phyloP scores from a whole-genome alignment of 2,888 invertebrate species.

The Plagiodera versicolora region DNA sequence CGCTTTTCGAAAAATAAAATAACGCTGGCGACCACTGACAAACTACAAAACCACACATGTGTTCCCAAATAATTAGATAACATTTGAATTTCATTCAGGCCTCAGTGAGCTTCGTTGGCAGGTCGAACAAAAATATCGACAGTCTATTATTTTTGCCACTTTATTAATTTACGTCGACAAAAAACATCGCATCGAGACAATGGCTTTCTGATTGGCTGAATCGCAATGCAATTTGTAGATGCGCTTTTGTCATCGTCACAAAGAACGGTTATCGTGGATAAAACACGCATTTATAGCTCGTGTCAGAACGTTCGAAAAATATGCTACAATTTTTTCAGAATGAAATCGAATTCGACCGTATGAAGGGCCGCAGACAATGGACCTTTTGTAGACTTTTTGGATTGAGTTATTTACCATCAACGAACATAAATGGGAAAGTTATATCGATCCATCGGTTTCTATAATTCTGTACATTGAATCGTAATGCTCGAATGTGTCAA shows the following conservation, averaged over 20 bases:
- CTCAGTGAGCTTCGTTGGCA: slow-evolving; percentile 38
- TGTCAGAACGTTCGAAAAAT: slow-evolving; percentile 14
- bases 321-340: slow-evolving; percentile 10
- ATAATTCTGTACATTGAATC: background rate
- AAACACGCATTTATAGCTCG: slow-evolving; percentile 47
- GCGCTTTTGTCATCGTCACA: slow-evolving; percentile 50
- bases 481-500: too few relatives aligned
- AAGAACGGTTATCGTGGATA: slow-evolving; percentile 53
- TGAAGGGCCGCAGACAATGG: background rate
- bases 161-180: slow-evolving; percentile 48
- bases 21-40: background rate
- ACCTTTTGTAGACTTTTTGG: background rate
- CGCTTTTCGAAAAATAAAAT: slow-evolving; percentile 6
- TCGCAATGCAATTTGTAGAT: slow-evolving; percentile 58
- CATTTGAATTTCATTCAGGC: slow-evolving; percentile 42
- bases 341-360: slow-evolving; percentile 3
- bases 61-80: slow-evolving; percentile 39
- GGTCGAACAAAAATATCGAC: slow-evolving; percentile 40
- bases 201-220: slow-evolving; percentile 56
- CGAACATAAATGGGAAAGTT: background rate
- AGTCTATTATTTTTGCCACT: slow-evolving; percentile 44
- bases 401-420: background rate
- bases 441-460: background rate
- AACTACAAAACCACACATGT: slow-evolving; percentile 27
- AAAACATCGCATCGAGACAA: slow-evolving; percentile 50